Conservation (phyloP, 2,113 vertebrate genomes). For the Origma solitaria region DNA sequence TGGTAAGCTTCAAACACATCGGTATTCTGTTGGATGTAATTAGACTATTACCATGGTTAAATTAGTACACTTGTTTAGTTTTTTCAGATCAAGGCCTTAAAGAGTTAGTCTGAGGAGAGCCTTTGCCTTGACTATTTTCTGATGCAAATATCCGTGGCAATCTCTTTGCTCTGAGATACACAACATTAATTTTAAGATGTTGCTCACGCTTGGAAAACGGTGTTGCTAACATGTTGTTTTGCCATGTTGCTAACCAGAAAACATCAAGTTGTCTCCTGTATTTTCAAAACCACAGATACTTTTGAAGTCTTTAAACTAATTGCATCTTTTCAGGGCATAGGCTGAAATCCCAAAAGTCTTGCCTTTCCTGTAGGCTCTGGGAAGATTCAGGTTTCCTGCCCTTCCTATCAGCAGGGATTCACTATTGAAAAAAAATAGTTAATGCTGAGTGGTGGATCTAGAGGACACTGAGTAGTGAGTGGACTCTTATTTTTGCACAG, state of each 20-base stretch:
- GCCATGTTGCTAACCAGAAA: not conserved
- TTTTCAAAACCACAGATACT: not conserved
- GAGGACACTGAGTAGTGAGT: not conserved
- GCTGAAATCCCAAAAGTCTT: not conserved
- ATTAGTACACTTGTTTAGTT: conserved; percentile 25
- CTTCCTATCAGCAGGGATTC: not conserved
- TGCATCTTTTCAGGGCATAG: not conserved
- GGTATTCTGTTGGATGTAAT: conserved; percentile 6
- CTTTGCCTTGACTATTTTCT: not conserved
- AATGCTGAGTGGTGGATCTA: not conserved
- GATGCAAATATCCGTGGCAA: not conserved
- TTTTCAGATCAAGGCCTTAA: not conserved
- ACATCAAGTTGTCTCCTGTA: not conserved
- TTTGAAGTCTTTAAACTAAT: not conserved
- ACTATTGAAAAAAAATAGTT: not conserved
- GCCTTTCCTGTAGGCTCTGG: not conserved
- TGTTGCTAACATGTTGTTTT: not conserved
- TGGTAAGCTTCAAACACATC: not conserved
- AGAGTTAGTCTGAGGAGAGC: not conserved
- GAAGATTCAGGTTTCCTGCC: not conserved
- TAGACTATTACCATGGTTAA: conserved; percentile 18
- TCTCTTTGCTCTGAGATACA: not conserved
- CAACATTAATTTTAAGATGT: not conserved
- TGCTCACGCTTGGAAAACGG: not conserved
- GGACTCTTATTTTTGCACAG: not conserved